phyloP scores from a whole-genome alignment of 2,113 vertebrate species.

The Oreotrochilus melanogaster region DNA sequence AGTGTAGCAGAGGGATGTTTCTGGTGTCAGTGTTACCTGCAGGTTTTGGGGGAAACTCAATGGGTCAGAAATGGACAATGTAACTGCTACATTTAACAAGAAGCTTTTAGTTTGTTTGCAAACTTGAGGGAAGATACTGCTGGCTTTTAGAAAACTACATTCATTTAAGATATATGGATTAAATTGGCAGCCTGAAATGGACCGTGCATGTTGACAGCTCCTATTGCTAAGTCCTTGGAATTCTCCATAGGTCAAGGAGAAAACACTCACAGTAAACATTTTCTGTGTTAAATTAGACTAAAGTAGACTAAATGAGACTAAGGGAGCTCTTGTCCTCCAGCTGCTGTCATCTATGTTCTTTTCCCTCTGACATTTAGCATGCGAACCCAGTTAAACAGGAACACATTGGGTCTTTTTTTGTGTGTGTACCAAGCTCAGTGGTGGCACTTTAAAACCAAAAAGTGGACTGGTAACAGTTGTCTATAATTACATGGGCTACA shows the following conservation, averaged over 20 bases:
- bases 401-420: not conserved
- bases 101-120: not conserved
- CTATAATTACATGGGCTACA: not conserved
- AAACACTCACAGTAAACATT: not conserved
- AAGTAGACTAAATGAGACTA: not conserved
- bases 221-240: not conserved
- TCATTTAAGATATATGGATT: not conserved
- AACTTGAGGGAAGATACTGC: not conserved
- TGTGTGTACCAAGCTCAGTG: not conserved
- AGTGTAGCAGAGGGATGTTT: accelerated
- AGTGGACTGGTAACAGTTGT: not conserved
- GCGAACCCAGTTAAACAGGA: not conserved
- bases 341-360: not conserved
- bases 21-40: not conserved
- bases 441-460: not conserved
- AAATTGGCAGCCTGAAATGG: not conserved
- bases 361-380: not conserved
- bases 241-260: not conserved
- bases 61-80: not conserved
- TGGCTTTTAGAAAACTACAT: not conserved
- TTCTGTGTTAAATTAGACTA: not conserved
- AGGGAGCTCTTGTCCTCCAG: not conserved
- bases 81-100: not conserved
- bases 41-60: not conserved
- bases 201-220: not conserved